Evolutionary conservation across 2,797 vertebrate species (phyloP).

Genomic region (Megaceryle alcyon): DNA sequence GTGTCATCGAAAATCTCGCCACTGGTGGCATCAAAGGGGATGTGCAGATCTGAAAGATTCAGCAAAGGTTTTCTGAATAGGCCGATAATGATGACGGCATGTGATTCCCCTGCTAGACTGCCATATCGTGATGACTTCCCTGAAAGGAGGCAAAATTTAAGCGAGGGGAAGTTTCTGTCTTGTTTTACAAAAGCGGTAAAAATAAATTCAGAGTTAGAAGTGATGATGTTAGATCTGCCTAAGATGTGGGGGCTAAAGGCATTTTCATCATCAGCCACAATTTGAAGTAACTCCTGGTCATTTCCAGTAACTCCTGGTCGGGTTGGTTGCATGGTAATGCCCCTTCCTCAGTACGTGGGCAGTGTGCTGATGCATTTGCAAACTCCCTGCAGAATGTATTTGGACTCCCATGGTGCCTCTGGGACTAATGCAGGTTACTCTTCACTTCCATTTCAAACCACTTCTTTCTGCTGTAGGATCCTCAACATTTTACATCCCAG

Average conservation of each 20-base stretch:
- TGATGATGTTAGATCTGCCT: neutral
- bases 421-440: neutral
- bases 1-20: neutral
- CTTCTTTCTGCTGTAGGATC: neutral
- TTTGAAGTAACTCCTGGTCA: neutral
- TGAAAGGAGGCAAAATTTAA: neutral
- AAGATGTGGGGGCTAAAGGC: neutral
- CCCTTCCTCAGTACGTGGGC: neutral
- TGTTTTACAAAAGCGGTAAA: neutral
- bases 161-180: neutral
- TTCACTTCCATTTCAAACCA: neutral
- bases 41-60: neutral
- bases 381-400: neutral
- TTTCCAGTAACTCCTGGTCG: neutral
- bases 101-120: slow-evolving; percentile 34
- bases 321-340: neutral
- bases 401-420: neutral
- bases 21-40: slow-evolving; percentile 49
- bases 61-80: slow-evolving; percentile 31
- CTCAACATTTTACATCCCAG: neutral
- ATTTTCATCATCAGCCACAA: neutral
- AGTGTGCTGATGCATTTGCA: neutral
- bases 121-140: neutral
- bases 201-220: neutral
- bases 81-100: slow-evolving; percentile 1